These are phyloP conservation scores for Ochropacha duplaris DNA, from an alignment of 2,888 invertebrate genomes.

Conservation along the genomic window DNA sequence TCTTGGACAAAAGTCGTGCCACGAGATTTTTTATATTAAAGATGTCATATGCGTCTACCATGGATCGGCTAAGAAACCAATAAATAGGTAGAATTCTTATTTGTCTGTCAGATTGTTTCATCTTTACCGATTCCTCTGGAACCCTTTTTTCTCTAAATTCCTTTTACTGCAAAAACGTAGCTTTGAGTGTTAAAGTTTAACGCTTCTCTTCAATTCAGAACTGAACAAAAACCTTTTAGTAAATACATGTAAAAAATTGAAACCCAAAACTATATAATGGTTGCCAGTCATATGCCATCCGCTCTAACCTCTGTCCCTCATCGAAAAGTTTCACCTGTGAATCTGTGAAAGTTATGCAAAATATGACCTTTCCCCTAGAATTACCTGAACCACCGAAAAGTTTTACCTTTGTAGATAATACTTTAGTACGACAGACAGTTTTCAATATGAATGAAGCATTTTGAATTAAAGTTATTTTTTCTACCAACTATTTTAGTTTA, in stretches of 20 bases:
- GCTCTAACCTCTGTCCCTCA: constrained; percentile 22
- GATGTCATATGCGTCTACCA: too few relatives aligned
- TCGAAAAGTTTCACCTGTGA: constrained; percentile 30
- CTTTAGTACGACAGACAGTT: constrained; percentile 24
- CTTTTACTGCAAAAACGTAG: too few relatives aligned
- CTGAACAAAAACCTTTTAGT: not conserved
- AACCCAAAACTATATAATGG: constrained; percentile 20
- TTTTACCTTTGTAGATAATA: constrained; percentile 27
- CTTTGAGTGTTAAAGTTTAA: not conserved
- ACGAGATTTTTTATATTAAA: too few relatives aligned
- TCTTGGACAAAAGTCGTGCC: too few relatives aligned
- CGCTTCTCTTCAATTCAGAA: not conserved
- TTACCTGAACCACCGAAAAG: constrained; percentile 25
- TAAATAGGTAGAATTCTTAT: too few relatives aligned
- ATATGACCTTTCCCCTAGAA: constrained; percentile 34
- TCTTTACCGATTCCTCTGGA: too few relatives aligned
- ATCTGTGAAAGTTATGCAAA: constrained; percentile 32
- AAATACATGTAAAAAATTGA: constrained; percentile 10
- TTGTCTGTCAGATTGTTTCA: too few relatives aligned
- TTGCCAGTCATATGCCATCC: constrained; percentile 19
- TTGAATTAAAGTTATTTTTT: not conserved
- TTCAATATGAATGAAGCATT: constrained; percentile 22
- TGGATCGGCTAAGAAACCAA: too few relatives aligned
- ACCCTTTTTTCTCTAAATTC: too few relatives aligned
- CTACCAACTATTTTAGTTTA: too few relatives aligned